Conservation (phyloP, 2,797 vertebrate species). For the Salmo trutta region DNA sequence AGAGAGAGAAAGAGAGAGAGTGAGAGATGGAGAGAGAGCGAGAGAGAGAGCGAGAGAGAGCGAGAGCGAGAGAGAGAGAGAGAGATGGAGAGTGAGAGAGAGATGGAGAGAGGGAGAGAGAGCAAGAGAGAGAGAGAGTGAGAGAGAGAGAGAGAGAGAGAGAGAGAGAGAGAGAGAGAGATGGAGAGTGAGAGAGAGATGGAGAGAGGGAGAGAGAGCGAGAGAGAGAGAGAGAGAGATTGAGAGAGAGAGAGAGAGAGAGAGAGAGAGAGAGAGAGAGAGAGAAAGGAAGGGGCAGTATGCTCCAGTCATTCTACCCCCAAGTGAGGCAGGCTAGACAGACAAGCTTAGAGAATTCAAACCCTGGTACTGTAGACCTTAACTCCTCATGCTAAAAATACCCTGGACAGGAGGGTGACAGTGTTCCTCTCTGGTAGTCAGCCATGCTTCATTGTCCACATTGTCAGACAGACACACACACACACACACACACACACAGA, state of each 20-base stretch:
- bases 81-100: too few species aligned
- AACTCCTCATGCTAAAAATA: constrained; percentile 54
- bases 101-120: too few species aligned
- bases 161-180: constrained; percentile 11
- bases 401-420: constrained; percentile 11
- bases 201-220: constrained; percentile 41
- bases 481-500: too few species aligned
- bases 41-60: too few species aligned
- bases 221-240: constrained; percentile 4
- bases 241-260: constrained; percentile 44
- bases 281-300: constrained; percentile 64
- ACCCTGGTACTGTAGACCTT: constrained; percentile 54
- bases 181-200: constrained; percentile 14
- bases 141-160: constrained; percentile 30
- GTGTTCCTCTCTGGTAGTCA: constrained; percentile 26
- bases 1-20: too few species aligned
- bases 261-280: constrained; percentile 51
- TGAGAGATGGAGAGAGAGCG: too few species aligned
- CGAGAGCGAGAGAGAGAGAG: too few species aligned
- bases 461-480: background rate
- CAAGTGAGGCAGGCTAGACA: constrained; percentile 46
- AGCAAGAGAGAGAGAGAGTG: too few species aligned
- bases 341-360: constrained; percentile 59
- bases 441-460: background rate
- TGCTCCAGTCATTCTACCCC: constrained; percentile 65